These are phyloP conservation scores for Papilio polytes DNA, from an alignment of 1,140 invertebrate genomes.

Conservation along the genomic window DNA sequence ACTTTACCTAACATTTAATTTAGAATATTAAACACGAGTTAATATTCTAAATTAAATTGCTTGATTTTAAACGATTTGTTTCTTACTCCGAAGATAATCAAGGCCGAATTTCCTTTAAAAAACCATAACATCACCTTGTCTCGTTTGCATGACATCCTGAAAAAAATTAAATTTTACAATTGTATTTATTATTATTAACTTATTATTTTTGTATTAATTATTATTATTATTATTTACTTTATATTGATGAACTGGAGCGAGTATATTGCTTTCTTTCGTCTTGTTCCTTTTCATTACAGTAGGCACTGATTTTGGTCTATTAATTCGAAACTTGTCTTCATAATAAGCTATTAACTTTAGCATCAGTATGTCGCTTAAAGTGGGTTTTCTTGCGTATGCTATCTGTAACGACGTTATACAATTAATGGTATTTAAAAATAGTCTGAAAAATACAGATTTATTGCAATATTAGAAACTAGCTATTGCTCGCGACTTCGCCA, in stretches of 20 bases:
- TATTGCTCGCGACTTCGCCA: no score
- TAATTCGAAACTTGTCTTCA: constrained; percentile 60
- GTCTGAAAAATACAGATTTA: neutral
- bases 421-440: constrained; percentile 39
- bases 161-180: neutral
- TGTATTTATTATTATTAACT: neutral
- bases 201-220: neutral
- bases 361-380: constrained; percentile 56
- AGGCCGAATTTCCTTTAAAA: neutral
- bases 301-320: constrained; percentile 41
- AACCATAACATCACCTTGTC: constrained; percentile 18
- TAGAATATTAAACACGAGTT: no score
- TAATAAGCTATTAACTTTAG: constrained; percentile 68
- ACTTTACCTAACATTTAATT: neutral
- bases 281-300: constrained; percentile 24
- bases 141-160: constrained; percentile 4
- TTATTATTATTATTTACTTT: neutral
- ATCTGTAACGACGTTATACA: neutral
- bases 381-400: constrained; percentile 36
- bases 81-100: neutral
- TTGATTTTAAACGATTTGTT: neutral
- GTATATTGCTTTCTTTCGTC: constrained; percentile 8
- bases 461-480: no score
- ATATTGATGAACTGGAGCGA: neutral
- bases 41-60: no score